Evolutionary conservation across 2,797 vertebrate species (phyloP), one percentile per base, ranked within the genome.

Genomic region (Sphaeramia orbicularis): DNA sequence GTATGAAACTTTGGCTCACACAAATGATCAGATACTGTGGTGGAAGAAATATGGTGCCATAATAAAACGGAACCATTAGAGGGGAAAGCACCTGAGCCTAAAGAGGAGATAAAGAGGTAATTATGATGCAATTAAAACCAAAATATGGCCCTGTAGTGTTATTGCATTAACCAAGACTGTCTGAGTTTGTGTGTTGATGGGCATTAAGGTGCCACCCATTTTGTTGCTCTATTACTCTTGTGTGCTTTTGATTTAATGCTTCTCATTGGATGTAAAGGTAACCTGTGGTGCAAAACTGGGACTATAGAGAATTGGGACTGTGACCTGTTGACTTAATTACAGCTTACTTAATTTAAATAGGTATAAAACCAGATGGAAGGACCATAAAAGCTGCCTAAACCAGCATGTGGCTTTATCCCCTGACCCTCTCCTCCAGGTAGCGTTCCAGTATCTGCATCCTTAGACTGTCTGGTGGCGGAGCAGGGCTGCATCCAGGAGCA

Each of bases 391-490:
- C 27, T 36, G 40, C 15, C 16, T 45, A 19, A 8, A 19, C 15
- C 16, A 53, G 10, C 15, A 24, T 19, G 44, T 40, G 24, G 30
- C 14, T 53, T 61, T 37, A 24, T 21, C 16, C 41, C 11, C 15
- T 76, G 4, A 70, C 7, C 44, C 2, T 80, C 41, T 80, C 77
- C 45, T 72, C 6, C 75, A 93, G 93, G 90, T 57, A 66, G 80
- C 4, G 32, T 64, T 16, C 68, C 81, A 49, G 91, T 66, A 11
- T 84, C 73, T n/a, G 85, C 82, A 2, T 88, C 90, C 45, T 63
- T 88, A 16, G 95, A 93, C 81, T 98, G 97, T 82, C 77, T 96
- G 45, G 69, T 91, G 61, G 96, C 95, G 0, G 95, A 95, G 80
- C 93, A 86, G 76, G 86, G 91, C 65, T 98, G 97, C 85, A 76